Evolutionary conservation across 2,797 vertebrate species (phyloP).

Genomic region (Diplodus sargus): DNA sequence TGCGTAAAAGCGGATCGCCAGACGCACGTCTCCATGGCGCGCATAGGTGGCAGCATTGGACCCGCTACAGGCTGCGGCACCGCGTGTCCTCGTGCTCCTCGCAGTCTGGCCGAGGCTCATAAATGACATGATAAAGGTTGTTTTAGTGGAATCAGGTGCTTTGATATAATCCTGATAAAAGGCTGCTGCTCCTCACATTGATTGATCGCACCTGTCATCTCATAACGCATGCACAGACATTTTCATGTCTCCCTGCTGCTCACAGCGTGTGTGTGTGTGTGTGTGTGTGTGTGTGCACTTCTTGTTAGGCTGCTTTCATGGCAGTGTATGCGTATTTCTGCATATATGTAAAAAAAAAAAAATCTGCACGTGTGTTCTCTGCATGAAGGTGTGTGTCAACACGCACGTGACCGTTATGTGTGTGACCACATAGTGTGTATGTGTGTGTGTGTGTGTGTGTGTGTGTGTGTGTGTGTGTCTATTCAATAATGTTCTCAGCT

Average conservation of each 20-base stretch:
- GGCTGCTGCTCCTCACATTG: constrained; percentile 15
- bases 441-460: neutral
- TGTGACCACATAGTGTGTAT: neutral
- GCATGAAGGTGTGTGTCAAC: neutral
- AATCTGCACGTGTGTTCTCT: neutral
- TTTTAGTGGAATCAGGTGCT: constrained; percentile 33
- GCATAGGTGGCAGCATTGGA: constrained; percentile 76
- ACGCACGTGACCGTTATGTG: neutral
- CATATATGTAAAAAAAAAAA: constrained; percentile 17
- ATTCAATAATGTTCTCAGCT: constrained; percentile 46
- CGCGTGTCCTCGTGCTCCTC: neutral
- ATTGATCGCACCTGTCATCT: constrained; percentile 43
- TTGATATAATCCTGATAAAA: constrained; percentile 37
- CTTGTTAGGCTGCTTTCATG: constrained; percentile 1
- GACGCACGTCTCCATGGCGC: constrained; percentile 53
- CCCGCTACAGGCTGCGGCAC: constrained; percentile 34
- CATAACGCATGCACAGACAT: constrained; percentile 20
- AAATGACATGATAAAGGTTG: constrained; percentile 25
- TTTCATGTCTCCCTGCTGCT: neutral
- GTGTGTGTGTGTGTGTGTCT: neutral
- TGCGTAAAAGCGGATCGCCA: neutral
- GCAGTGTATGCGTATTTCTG: neutral
- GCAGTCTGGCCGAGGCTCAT: neutral
- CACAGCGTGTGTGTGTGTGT: neutral
- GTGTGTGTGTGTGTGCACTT: neutral